Percentiles rank a stretch among this genome's conserved stretches.
phyloP scores from a whole-genome alignment of 2,888 invertebrate genomes.

The Epinotia nisella region DNA sequence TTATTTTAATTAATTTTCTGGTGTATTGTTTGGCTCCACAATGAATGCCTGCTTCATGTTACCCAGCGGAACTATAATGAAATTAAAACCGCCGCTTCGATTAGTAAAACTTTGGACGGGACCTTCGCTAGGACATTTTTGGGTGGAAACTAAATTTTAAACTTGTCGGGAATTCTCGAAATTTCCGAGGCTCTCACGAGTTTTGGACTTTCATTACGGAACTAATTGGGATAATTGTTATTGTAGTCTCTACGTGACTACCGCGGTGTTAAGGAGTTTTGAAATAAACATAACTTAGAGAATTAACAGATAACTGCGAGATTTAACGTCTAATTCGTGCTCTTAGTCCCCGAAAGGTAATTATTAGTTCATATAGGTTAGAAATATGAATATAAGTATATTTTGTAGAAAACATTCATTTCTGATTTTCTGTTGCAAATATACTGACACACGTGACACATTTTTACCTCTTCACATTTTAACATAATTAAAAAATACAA shows the following conservation, averaged over 20 bases:
- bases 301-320: not conserved
- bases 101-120: conserved; percentile 32
- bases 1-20: conserved; percentile 36
- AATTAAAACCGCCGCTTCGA: conserved; percentile 42
- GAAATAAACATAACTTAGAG: not conserved
- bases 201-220: conserved; percentile 18
- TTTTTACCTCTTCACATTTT: no score
- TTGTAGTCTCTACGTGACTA: conserved; percentile 12
- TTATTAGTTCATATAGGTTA: no score
- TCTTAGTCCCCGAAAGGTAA: no score
- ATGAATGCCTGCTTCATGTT: conserved; percentile 29
- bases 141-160: conserved; percentile 36
- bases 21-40: conserved; percentile 24
- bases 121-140: conserved; percentile 33
- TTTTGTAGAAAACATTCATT: no score
- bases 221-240: conserved; percentile 35
- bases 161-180: conserved; percentile 14
- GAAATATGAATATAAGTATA: no score
- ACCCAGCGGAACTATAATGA: conserved; percentile 39
- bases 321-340: not conserved
- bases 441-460: no score
- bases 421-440: no score
- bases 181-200: conserved; percentile 19
- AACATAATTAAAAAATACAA: no score
- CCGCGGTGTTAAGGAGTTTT: not conserved